phyloP scores from a whole-genome alignment of 2,113 vertebrate species.

The Pollimyrus isidori region DNA sequence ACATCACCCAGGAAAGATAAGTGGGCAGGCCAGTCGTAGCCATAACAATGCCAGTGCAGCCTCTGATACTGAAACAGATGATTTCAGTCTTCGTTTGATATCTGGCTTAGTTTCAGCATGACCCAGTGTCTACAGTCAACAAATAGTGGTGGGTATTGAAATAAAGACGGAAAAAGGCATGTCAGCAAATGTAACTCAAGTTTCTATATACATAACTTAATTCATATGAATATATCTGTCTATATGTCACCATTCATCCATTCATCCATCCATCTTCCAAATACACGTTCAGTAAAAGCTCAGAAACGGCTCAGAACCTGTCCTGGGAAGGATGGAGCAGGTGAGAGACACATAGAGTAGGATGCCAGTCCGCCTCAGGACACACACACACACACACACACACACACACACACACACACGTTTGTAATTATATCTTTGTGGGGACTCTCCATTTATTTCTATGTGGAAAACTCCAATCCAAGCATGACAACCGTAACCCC shows the following conservation, averaged over 20 bases:
- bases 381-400: neutral
- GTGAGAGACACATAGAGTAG: neutral
- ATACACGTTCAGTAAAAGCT: neutral
- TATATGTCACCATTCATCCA: neutral
- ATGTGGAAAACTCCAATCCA: too few species aligned
- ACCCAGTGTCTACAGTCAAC: neutral
- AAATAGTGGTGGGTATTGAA: neutral
- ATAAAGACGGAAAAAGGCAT: neutral
- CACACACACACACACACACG: neutral
- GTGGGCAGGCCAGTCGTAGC: neutral
- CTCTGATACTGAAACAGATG: neutral
- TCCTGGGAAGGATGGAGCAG: neutral
- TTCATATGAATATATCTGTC: neutral
- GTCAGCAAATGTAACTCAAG: neutral
- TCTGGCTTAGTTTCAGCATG: neutral
- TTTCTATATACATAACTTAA: neutral
- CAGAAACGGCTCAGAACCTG: neutral
- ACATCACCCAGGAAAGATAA: conserved; percentile 3
- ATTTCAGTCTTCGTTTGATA: neutral
- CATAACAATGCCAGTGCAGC: neutral
- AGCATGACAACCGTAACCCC: too few species aligned
- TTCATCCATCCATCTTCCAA: neutral
- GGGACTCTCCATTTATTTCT: too few species aligned
- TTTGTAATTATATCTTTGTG: too few species aligned
- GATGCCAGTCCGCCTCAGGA: neutral